Evolutionary conservation across 2,113 vertebrate species (phyloP).

Genomic region (Sturnira hondurensis): DNA sequence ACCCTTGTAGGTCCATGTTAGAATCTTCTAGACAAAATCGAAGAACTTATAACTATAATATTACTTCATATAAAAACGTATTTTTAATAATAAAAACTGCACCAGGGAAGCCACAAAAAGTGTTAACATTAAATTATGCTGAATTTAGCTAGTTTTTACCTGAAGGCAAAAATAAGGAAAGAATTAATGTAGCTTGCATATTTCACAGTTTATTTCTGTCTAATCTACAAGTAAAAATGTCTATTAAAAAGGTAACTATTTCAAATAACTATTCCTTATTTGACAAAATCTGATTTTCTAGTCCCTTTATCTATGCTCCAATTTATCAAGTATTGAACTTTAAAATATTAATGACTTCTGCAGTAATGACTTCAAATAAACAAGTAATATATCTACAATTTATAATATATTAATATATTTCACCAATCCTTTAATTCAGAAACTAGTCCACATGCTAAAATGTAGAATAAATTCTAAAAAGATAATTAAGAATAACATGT

Average conservation of each 20-base stretch:
- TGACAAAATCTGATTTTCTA: neutral
- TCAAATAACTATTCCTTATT: neutral
- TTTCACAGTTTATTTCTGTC: neutral
- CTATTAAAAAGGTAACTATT: neutral
- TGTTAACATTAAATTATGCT: neutral
- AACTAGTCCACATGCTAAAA: slow-evolving; percentile 1
- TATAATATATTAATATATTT: neutral
- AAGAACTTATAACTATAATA: neutral
- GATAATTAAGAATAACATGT: neutral
- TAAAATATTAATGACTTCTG: neutral
- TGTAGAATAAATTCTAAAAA: neutral
- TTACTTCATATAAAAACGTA: neutral
- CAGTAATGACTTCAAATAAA: neutral
- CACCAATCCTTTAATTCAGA: neutral
- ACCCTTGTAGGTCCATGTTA: neutral
- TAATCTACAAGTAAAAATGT: neutral
- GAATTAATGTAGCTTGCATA: neutral
- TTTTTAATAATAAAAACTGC: neutral
- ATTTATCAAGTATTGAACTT: slow-evolving; percentile 7
- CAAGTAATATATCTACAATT: neutral
- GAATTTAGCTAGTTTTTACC: neutral
- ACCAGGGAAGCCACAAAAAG: neutral
- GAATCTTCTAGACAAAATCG: neutral
- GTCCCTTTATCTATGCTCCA: neutral
- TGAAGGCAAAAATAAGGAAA: neutral